Evolutionary conservation across 2,113 vertebrate species (phyloP), one percentile per base, ranked within the genome.

Genomic region (Brachypodius melanocephalos): DNA sequence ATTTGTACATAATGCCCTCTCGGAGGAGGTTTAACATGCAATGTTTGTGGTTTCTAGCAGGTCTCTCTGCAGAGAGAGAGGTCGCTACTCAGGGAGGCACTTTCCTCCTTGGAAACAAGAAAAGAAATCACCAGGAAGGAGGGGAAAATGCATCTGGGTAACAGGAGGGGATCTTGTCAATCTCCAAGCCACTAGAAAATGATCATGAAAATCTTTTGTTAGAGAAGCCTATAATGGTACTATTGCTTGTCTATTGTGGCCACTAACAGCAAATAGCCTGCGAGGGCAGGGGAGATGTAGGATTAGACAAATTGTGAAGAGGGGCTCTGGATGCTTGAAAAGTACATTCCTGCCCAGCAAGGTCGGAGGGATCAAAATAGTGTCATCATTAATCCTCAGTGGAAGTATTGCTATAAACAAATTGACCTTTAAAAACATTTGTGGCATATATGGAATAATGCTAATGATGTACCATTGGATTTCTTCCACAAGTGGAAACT

Each of bases 91-190:
- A 96, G 95, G 86, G 68, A 98, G 96, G 97, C 95, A 97, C 97
- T 98, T 98, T 97, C 97, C 97, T 98, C 97, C 98, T 98, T 97
- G 96, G 95, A 96, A 97, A 96, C 95, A 98, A 98, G 97, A 98
- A 98, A 98, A 98, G 97, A 98, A 98, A 98, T 98, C 98, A 96
- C 97, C 71, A 63, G 97, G 97, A 98, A 97, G 92, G 93, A 96
- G 95, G 91, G 62, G 89, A 69, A 95, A 97, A 98, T 97, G 97
- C 96, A 96, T 97, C 97, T 96, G 94, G 92, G 97, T 97, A 98
- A 98, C 96, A 98, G 98, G 96, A 98, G 97, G 97, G 96, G 97
- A 97, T 97, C 97, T 96, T 98, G 97, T 98, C 97, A 98, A 95
- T 98, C 97, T 97, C 96, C 97, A 97, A 97, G 96, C 95, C 91